Evolutionary conservation across 2,797 vertebrate genomes (phyloP).

Genomic region (Silurus lanzhouensis): DNA sequence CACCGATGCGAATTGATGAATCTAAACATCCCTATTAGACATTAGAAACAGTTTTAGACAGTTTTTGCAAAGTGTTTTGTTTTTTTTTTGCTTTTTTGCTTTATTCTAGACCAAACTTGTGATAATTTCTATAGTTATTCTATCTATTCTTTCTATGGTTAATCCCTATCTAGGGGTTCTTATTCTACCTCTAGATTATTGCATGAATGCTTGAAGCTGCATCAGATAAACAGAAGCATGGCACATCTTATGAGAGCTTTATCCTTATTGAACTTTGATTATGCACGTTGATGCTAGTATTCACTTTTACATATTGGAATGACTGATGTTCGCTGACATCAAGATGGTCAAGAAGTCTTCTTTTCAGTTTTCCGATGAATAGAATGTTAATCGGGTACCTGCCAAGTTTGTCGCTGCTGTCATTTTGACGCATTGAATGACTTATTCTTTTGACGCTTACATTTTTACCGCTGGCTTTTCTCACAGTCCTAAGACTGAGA

Average conservation of each 20-base stretch:
- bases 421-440: background rate
- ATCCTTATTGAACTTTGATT: background rate
- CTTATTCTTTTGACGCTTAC: background rate
- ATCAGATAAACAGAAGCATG: background rate
- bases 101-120: background rate
- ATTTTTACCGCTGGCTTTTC: background rate
- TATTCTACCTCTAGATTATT: too few species aligned
- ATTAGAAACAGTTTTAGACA: too few species aligned
- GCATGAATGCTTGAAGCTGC: background rate
- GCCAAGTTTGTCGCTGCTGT: background rate
- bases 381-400: background rate
- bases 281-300: background rate
- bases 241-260: background rate
- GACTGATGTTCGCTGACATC: background rate
- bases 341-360: background rate
- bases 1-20: too few species aligned
- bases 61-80: background rate
- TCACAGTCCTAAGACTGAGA: background rate
- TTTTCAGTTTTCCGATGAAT: background rate
- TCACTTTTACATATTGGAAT: background rate
- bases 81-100: background rate
- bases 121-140: background rate
- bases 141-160: too few species aligned
- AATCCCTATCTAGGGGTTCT: too few species aligned
- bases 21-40: too few species aligned